These are phyloP conservation scores for Drosophila teissieri DNA, from an alignment of 1,140 invertebrate genomes.

Conservation along the genomic window DNA sequence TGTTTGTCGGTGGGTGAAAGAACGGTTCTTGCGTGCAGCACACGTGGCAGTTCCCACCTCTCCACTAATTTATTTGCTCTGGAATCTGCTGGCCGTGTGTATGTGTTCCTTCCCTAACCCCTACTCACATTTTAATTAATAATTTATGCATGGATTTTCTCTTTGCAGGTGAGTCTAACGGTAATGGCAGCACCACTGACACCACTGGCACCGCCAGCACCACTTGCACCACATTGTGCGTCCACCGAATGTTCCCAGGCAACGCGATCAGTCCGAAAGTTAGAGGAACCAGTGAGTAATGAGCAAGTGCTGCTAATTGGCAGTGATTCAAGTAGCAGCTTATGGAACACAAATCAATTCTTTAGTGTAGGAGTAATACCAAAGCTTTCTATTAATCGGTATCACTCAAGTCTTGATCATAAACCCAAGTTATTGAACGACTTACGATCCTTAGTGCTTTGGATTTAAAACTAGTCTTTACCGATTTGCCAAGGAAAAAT, in stretches of 20 bases:
- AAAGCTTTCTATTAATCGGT: too few relatives aligned
- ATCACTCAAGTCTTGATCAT: too few relatives aligned
- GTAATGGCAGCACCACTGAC: slow-evolving; percentile 24
- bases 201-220: slow-evolving; percentile 6
- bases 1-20: slow-evolving; percentile 22
- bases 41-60: slow-evolving; percentile 69
- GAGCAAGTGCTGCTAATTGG: slow-evolving; percentile 1
- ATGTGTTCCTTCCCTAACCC: neutral
- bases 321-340: neutral
- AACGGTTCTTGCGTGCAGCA: slow-evolving; percentile 70
- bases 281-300: slow-evolving; percentile 21
- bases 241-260: slow-evolving; percentile 26
- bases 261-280: slow-evolving; percentile 3
- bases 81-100: slow-evolving; percentile 10
- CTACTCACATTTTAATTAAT: slow-evolving; percentile 57
- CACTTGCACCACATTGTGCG: slow-evolving; percentile 17
- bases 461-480: too few relatives aligned
- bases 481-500: too few relatives aligned
- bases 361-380: too few relatives aligned
- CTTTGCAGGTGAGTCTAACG: slow-evolving; percentile 76
- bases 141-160: slow-evolving; percentile 58
- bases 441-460: too few relatives aligned
- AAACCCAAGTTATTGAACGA: too few relatives aligned
- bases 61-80: slow-evolving; percentile 75
- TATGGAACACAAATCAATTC: neutral